Percentiles rank a stretch among this genome's conserved stretches.
Evolutionary conservation across 2,797 vertebrate genomes (phyloP).

Genomic region (Siniperca undulata): DNA sequence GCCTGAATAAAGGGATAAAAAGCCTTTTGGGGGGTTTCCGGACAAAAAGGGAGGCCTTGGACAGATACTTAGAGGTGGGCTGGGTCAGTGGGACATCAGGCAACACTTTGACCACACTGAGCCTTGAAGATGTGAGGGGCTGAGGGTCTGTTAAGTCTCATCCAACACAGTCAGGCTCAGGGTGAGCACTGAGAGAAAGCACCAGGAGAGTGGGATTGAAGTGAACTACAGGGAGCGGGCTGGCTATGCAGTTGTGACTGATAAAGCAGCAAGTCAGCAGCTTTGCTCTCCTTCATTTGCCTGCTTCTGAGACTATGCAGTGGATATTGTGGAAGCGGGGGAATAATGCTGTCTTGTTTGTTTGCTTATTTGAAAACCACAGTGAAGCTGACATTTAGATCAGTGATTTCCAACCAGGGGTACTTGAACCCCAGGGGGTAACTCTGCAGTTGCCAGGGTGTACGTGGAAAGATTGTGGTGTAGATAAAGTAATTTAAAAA

Average conservation of each 20-base stretch:
- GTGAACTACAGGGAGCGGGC: conserved; percentile 62
- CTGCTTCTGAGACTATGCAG: conserved; percentile 22
- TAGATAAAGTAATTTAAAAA: background rate
- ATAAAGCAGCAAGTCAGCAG: conserved; percentile 59
- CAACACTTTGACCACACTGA: conserved; percentile 70
- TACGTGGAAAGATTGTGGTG: background rate
- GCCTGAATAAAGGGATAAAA: conserved; percentile 73
- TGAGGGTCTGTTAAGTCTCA: conserved; percentile 65
- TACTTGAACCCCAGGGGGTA: background rate
- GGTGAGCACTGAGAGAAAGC: conserved; percentile 54
- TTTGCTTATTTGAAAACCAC: conserved; percentile 22
- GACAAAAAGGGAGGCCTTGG: conserved; percentile 60
- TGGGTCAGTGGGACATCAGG: conserved; percentile 66
- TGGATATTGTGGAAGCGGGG: conserved; percentile 1
- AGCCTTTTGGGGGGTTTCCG: conserved; percentile 47
- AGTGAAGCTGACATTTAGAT: conserved; percentile 28
- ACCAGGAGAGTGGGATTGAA: conserved; percentile 64
- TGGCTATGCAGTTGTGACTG: conserved; percentile 60
- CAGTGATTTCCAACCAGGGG: background rate
- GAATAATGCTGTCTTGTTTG: conserved; percentile 34
- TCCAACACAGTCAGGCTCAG: conserved; percentile 57
- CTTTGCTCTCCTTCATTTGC: conserved; percentile 46
- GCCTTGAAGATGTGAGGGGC: conserved; percentile 74
- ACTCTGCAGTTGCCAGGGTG: background rate
- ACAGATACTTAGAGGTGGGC: conserved; percentile 62